Evolutionary conservation across 2,888 invertebrate genomes (phyloP).

Genomic region (Pinctada fucata): DNA sequence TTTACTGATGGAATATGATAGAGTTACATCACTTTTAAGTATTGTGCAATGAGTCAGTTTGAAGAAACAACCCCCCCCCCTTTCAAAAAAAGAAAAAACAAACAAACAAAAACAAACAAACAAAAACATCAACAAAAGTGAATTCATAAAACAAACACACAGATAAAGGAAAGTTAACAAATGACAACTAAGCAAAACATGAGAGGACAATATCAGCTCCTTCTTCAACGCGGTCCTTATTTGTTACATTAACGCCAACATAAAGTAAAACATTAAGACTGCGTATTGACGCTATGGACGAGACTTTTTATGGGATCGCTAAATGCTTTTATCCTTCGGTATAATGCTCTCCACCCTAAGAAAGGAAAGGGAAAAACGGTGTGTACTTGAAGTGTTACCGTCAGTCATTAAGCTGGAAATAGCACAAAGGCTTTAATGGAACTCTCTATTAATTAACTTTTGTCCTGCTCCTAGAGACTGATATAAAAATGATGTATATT

Average conservation of each 20-base stretch:
- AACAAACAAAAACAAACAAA: constrained; percentile 39
- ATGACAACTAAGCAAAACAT: constrained; percentile 3
- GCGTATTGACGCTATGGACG: too few species aligned
- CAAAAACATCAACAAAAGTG: constrained; percentile 41
- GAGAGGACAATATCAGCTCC: neutral
- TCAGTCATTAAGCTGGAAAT: neutral
- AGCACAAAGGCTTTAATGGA: neutral
- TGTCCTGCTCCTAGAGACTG: neutral
- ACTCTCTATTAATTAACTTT: neutral
- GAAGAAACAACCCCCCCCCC: too few species aligned
- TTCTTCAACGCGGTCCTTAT: neutral
- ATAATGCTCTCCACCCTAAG: too few species aligned
- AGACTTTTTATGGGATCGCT: too few species aligned
- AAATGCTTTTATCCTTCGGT: too few species aligned
- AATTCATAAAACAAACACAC: constrained; percentile 34
- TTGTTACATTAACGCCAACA: too few species aligned
- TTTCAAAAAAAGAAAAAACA: constrained; percentile 24
- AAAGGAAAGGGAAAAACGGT: neutral
- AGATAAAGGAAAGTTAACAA: constrained; percentile 17
- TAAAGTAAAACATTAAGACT: too few species aligned
- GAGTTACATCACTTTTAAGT: too few species aligned
- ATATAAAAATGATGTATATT: neutral
- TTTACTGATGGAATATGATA: too few species aligned
- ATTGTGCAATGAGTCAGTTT: too few species aligned
- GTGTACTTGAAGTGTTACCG: too few species aligned